These are phyloP conservation scores for Alauda arvensis DNA, from an alignment of 2,797 vertebrate genomes.

Conservation along the genomic window DNA sequence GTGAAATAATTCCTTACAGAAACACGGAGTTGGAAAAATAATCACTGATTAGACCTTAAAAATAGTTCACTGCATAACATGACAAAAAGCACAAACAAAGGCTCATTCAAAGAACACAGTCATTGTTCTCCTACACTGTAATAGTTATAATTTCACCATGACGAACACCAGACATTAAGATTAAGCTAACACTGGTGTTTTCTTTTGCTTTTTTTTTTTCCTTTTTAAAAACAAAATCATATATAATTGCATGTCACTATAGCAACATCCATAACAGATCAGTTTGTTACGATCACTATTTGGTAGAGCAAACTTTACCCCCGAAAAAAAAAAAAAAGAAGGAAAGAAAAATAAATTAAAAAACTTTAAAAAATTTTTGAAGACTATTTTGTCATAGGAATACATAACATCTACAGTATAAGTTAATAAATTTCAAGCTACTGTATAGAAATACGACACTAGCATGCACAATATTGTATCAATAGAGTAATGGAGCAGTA, in stretches of 20 bases:
- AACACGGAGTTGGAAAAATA: slow-evolving; percentile 88
- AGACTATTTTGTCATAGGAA: slow-evolving; percentile 96
- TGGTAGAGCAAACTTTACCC: slow-evolving; percentile 92
- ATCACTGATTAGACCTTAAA: slow-evolving; percentile 89
- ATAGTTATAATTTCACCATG: slow-evolving; percentile 90
- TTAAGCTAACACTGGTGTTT: slow-evolving; percentile 92
- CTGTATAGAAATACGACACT: slow-evolving; percentile 99
- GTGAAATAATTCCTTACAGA: slow-evolving; percentile 87
- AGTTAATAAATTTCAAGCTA: slow-evolving; percentile 98
- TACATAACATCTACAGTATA: slow-evolving; percentile 98
- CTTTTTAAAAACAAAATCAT: slow-evolving; percentile 80
- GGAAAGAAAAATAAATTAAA: slow-evolving; percentile 80
- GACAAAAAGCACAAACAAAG: slow-evolving; percentile 89
- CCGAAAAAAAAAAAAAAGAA: slow-evolving; percentile 69
- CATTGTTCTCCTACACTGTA: slow-evolving; percentile 80
- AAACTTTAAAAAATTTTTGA: slow-evolving; percentile 86
- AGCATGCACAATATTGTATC: slow-evolving; percentile 98
- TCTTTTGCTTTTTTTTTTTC: slow-evolving; percentile 65
- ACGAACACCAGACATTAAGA: slow-evolving; percentile 93
- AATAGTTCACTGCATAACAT: slow-evolving; percentile 90
- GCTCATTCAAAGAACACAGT: slow-evolving; percentile 85
- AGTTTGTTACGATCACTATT: slow-evolving; percentile 94
- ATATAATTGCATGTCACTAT: slow-evolving; percentile 92
- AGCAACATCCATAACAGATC: slow-evolving; percentile 92
- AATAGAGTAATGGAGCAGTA: slow-evolving; percentile 93